Evolutionary conservation across 2,113 vertebrate species (phyloP).

Genomic region (Strix uralensis): DNA sequence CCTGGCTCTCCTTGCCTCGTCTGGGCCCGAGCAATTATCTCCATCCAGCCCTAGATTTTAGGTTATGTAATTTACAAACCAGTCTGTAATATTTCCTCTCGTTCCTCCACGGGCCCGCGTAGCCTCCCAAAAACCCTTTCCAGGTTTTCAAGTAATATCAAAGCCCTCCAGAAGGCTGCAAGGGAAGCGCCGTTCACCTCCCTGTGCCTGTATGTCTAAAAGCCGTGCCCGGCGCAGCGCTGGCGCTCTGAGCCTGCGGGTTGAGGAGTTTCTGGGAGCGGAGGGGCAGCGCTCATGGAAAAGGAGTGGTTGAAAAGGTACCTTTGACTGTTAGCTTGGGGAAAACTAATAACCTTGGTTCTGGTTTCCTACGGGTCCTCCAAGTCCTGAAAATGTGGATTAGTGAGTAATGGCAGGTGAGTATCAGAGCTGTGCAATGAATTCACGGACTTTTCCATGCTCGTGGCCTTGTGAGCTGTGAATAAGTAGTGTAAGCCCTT

Average conservation of each 20-base stretch:
- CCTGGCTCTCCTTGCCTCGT: background rate
- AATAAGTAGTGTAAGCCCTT: background rate
- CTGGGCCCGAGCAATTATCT: background rate
- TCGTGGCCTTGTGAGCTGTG: no score
- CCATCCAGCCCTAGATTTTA: background rate
- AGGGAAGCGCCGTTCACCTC: background rate
- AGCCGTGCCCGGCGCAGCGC: background rate
- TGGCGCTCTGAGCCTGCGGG: background rate
- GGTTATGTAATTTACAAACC: background rate
- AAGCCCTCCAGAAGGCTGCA: background rate
- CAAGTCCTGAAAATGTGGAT: background rate
- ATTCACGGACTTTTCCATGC: background rate
- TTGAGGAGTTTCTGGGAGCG: fast-evolving
- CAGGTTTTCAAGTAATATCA: background rate
- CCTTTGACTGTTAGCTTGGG: background rate
- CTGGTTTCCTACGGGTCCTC: background rate
- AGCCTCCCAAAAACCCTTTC: background rate
- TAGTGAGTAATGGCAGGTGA: background rate
- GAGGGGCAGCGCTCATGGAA: background rate
- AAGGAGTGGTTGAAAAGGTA: background rate
- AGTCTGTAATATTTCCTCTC: background rate
- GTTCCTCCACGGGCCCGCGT: background rate
- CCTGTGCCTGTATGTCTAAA: background rate
- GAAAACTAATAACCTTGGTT: background rate
- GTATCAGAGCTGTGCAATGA: background rate